Base-by-base conservation (phyloP, 2,888 invertebrate species). In the Omphaloscelis lunosa region DNA sequence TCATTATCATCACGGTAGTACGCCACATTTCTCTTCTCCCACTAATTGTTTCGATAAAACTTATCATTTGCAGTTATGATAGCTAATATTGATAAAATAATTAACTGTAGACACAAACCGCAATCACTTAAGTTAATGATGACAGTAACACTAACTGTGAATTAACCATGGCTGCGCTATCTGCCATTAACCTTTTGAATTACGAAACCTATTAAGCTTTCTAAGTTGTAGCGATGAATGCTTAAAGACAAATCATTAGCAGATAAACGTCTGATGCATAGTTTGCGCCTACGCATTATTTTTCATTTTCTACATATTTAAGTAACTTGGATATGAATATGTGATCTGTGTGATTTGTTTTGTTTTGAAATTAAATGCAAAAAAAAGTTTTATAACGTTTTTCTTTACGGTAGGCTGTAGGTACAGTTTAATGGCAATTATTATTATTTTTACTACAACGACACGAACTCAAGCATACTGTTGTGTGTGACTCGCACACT, bases 171-270 rank as follows among this genome's bases (percentile, higher is more conserved):
- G 39, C 75, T 69, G 39, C 71, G 51, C 2, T 75, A 79, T 77
- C 65, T 62, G 72, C 34, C 41, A 67, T 70, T 67, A 68, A 74
- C 71, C 71, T 67, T 56, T 66, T 11, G 27, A 51, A 66, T 86
- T 72, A 75, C 75, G 51, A 85, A 76, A 87, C 45, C 53, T 65
- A 73, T 53, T 61, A 75, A 67, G 53, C 72, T 82, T 82, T 86
- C 62, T 70, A 72, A n/a, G 69, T 72, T 58, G 41, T n/a, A 39
- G 68, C 79, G 68, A 79, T 72, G 69, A 83, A 83, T 83, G 45
- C 29, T 41, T 23, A 41, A 0, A 83, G 29, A 68, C 45, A 41
- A 34, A 27, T n/a, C 56, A 70, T 70, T 65, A 29, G 34, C 34
- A 51, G 83, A 71, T 71, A 62, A 77, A 51, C 59, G 39, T 20